Base-by-base conservation (phyloP, 2,888 invertebrate species). In the Drosophila koepferae region DNA sequence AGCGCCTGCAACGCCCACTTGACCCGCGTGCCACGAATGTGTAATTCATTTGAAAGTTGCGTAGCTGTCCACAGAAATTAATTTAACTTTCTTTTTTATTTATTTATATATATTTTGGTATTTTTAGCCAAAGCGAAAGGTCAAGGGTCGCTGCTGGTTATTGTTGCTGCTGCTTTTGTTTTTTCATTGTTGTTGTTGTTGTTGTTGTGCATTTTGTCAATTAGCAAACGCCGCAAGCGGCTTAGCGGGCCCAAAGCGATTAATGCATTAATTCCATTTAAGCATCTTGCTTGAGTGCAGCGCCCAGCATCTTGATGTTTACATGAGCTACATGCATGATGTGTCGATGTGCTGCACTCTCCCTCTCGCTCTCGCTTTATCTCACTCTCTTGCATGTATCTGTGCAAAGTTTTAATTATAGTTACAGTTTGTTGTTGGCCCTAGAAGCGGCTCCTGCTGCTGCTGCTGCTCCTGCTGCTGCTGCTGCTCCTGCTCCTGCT, bases 41-140 rank as follows among this genome's bases (percentile, higher is more conserved):
- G 87, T 81, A 88, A 89, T 90, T 84, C 79, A 84, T 81, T 86
- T 74, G 69, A 86, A 89, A 90, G 80, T 88, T 90, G 72, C 66
- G 77, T 69, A 48, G 78, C 77, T 73, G 84, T 77, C 79, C 74
- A 80, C 74, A 70, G 62, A 87, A 89, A 85, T 85, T 79, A 81
- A 85, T 85, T 85, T 77, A 89, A 81, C 72, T 83, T 86, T 76
- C 16, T 14, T 20, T 48, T 28, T 3, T 23, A 1, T 8, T 14
- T 31, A 28, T 28, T 28, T 28, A 28, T 38, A 16, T 38, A 38
- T 38, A 38, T 38, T 16, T 40, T 40, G 7, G 6, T 51, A 51
- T 51, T 51, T 51, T 51, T 48, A 55, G 64, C 28, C 44, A 44
- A 49, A 1, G 23, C 66, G 38, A 34, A 59, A 70, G 79, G 60